Evolutionary conservation across 2,888 invertebrate species (phyloP).

Genomic region (Eristalis pertinax): DNA sequence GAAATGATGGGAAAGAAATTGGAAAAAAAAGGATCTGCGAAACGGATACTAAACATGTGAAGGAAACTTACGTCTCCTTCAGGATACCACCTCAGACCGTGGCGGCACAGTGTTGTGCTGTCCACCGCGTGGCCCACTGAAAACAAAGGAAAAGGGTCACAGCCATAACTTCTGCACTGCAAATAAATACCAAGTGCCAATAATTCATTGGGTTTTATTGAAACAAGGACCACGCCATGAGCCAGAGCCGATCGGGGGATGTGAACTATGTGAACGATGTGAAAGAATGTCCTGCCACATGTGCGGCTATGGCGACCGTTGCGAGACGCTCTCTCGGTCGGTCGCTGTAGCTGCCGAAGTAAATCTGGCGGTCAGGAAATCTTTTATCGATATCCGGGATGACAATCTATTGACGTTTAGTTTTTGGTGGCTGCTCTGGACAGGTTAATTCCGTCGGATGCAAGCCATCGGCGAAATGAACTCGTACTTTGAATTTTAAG

Average conservation of each 20-base stretch:
- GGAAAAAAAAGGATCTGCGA: constrained; percentile 11
- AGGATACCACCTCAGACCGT: constrained; percentile 32
- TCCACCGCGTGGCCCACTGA: background rate
- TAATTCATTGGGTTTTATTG: constrained; percentile 72
- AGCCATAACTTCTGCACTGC: constrained; percentile 68
- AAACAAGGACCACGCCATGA: constrained; percentile 52
- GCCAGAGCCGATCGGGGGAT: constrained; percentile 34
- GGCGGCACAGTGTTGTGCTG: constrained; percentile 32
- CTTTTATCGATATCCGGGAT: constrained; percentile 47
- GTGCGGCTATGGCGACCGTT: background rate
- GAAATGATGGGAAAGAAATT: constrained; percentile 19
- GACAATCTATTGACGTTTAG: constrained; percentile 14
- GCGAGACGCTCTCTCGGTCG: background rate
- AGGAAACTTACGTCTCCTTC: constrained; percentile 56
- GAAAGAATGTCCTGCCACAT: constrained; percentile 55
- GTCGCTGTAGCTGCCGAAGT: background rate
- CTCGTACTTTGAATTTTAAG: background rate
- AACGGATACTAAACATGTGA: constrained; percentile 47
- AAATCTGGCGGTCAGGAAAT: constrained; percentile 35
- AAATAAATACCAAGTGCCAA: constrained; percentile 72
- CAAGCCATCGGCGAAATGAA: background rate
- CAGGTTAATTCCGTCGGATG: background rate
- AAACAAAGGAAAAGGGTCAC: constrained; percentile 60
- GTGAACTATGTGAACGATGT: constrained; percentile 11
- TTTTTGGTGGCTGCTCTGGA: background rate